Conservation (phyloP, 2,797 vertebrate genomes). For the Synaphobranchus kaupii region DNA sequence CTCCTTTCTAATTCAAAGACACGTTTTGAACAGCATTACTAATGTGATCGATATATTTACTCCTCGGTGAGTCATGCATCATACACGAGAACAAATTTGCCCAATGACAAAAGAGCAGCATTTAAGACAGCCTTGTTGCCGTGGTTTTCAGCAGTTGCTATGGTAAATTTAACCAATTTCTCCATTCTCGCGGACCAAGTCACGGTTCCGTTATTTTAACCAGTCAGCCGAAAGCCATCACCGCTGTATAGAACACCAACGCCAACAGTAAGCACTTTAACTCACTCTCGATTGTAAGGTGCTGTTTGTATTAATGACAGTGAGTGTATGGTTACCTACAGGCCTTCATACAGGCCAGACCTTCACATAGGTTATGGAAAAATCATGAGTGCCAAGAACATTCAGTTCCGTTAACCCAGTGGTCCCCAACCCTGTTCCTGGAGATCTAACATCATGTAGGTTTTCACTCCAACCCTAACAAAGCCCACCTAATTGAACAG, state of each 20-base stretch:
- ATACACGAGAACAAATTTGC: neutral
- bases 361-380: too few relatives aligned
- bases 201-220: too few relatives aligned
- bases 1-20: neutral
- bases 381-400: too few relatives aligned
- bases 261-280: too few relatives aligned
- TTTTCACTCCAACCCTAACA: too few relatives aligned
- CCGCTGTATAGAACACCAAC: too few relatives aligned
- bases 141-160: neutral
- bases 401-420: too few relatives aligned
- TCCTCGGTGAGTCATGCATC: neutral
- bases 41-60: neutral
- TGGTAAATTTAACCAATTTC: neutral
- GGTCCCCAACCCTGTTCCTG: too few relatives aligned
- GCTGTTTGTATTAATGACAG: neutral
- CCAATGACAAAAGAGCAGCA: neutral
- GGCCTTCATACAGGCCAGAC: neutral
- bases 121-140: neutral
- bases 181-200: neutral
- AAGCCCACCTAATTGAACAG: too few relatives aligned
- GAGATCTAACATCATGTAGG: too few relatives aligned
- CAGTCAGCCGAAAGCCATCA: too few relatives aligned
- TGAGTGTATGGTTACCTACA: neutral
- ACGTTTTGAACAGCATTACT: neutral
- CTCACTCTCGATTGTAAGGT: neutral